Conservation (phyloP, 2,797 vertebrate genomes). For the Mormyrus proboscirostris region DNA sequence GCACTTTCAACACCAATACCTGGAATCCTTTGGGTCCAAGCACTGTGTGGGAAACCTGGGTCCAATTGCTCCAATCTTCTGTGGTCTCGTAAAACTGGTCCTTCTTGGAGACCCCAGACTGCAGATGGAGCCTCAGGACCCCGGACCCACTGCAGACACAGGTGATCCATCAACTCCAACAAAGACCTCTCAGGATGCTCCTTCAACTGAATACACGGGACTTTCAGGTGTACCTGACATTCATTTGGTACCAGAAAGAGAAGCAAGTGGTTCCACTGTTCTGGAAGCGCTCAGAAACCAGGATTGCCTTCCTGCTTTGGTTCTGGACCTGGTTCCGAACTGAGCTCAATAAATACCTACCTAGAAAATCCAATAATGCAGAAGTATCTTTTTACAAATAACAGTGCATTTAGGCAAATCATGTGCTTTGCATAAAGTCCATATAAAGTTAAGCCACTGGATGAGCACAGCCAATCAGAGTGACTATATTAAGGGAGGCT, state of each 20-base stretch:
- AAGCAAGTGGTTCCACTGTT: conserved; percentile 46
- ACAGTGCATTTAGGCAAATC: neutral
- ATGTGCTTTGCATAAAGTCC: neutral
- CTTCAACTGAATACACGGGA: neutral
- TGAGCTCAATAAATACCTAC: conserved; percentile 59
- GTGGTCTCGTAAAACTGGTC: conserved; percentile 45
- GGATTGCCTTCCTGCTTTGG: conserved; percentile 38
- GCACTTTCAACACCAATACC: conserved; percentile 39
- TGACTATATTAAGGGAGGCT: neutral
- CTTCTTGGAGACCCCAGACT: conserved; percentile 27
- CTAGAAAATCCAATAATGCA: conserved; percentile 40
- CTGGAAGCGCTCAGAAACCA: conserved; percentile 59
- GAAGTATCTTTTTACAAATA: neutral
- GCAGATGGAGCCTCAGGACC: conserved; percentile 45
- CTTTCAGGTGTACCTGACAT: conserved; percentile 51
- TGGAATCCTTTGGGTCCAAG: conserved; percentile 45
- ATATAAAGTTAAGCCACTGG: neutral
- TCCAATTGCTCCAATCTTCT: conserved; percentile 47
- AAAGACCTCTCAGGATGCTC: conserved; percentile 48
- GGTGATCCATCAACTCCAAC: conserved; percentile 26
- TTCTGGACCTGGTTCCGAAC: conserved; percentile 34
- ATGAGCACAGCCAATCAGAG: neutral
- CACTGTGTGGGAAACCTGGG: conserved; percentile 46
- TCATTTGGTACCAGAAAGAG: conserved; percentile 57
- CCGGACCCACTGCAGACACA: conserved; percentile 47